Evolutionary conservation across 1,140 invertebrate species (phyloP).

Genomic region (Octopus bimaculoides): DNA sequence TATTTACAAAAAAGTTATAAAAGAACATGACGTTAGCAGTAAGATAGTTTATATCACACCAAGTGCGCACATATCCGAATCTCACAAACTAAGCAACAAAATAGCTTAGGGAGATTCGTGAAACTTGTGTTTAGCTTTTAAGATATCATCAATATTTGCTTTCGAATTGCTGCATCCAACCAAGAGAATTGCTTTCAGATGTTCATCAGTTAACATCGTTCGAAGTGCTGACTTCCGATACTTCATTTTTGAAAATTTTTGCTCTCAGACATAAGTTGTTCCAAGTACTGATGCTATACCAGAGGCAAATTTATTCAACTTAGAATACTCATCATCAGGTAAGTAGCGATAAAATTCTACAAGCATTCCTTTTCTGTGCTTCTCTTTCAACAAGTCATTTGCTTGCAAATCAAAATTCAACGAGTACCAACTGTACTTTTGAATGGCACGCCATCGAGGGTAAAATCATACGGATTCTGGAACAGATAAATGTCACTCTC

Average conservation of each 20-base stretch:
- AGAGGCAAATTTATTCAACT: no score
- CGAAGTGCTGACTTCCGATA: neutral
- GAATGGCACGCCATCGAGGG: no score
- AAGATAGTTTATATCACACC: neutral
- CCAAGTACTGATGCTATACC: neutral
- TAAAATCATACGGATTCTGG: no score
- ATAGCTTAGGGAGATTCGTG: neutral
- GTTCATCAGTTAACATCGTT: neutral
- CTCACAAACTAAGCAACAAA: neutral
- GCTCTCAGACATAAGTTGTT: neutral
- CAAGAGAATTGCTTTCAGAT: neutral
- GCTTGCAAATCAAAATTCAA: no score
- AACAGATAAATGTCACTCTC: no score
- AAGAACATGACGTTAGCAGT: constrained; percentile 1
- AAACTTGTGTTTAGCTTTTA: neutral
- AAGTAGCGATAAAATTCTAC: no score
- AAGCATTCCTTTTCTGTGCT: no score
- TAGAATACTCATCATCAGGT: no score
- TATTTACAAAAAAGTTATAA: neutral
- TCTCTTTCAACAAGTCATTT: no score
- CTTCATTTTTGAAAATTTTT: neutral
- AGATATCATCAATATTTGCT: neutral
- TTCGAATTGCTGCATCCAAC: neutral
- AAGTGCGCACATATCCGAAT: neutral
- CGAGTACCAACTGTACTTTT: no score